A percentile compares a stretch with the other conserved stretches of the same genome.
phyloP scores from a whole-genome alignment of 2,113 vertebrate species.

The Porphyrio hochstetteri region DNA sequence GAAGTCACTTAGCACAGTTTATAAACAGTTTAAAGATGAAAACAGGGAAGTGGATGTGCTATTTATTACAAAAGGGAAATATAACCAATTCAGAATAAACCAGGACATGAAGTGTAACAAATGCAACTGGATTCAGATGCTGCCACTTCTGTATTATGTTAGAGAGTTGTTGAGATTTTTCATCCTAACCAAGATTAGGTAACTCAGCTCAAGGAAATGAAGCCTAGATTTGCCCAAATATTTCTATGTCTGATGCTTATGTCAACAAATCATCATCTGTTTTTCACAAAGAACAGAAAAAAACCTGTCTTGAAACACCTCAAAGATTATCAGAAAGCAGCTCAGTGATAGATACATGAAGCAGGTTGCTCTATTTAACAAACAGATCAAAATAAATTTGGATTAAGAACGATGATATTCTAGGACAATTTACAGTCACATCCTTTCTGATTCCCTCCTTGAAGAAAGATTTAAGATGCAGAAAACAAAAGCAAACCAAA shows the following conservation, averaged over 20 bases:
- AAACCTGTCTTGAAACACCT: not conserved
- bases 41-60: not conserved
- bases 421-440: not conserved
- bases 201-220: not conserved
- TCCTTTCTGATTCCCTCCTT: not conserved
- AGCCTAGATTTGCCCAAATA: not conserved
- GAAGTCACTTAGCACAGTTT: slow-evolving; percentile 3
- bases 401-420: not conserved
- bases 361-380: not conserved
- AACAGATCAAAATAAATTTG: not conserved
- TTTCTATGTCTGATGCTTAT: not conserved
- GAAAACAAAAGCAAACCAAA: not conserved
- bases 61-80: not conserved
- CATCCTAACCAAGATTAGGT: not conserved
- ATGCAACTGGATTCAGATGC: not conserved
- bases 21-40: slow-evolving; percentile 1
- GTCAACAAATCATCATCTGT: not conserved
- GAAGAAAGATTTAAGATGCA: not conserved
- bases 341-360: not conserved
- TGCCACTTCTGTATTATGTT: not conserved
- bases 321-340: not conserved
- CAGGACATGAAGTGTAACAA: not conserved
- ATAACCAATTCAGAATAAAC: not conserved
- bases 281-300: not conserved
- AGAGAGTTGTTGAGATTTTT: not conserved